These are phyloP conservation scores for Eristalis intricaria DNA, from an alignment of 2,888 invertebrate species.

Conservation along the genomic window DNA sequence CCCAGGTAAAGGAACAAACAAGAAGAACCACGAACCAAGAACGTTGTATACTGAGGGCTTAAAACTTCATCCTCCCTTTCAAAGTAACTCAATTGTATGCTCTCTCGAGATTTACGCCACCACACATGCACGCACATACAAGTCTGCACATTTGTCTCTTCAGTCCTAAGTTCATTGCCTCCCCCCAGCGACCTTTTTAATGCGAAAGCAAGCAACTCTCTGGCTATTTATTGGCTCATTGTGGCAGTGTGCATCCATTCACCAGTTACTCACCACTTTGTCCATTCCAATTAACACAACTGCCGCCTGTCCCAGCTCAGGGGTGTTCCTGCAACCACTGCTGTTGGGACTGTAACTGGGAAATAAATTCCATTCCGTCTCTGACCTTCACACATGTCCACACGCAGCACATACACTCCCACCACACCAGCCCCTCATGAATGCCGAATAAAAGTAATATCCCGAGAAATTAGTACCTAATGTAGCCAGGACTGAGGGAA, in stretches of 20 bases:
- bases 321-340: constrained; percentile 29
- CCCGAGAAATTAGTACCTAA: constrained; percentile 68
- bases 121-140: background rate
- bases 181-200: background rate
- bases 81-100: too few species aligned
- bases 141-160: background rate
- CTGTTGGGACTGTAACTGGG: constrained; percentile 25
- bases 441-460: constrained; percentile 69
- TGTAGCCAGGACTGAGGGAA: constrained; percentile 52
- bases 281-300: constrained; percentile 39
- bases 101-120: background rate
- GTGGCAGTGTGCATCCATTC: background rate
- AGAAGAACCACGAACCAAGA: too few species aligned
- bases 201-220: background rate
- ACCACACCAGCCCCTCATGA: constrained; percentile 28
- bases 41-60: too few species aligned
- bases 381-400: constrained; percentile 50
- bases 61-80: too few species aligned
- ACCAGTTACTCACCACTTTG: constrained; percentile 27
- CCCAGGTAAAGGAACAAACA: too few species aligned
- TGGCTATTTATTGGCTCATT: constrained; percentile 34
- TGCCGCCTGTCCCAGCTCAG: background rate
- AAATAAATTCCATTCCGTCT: constrained; percentile 42
- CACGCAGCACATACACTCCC: background rate
- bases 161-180: background rate